Evolutionary conservation across 2,888 invertebrate genomes (phyloP), one percentile per base, ranked within the genome.

Genomic region (Beris chalybata): DNA sequence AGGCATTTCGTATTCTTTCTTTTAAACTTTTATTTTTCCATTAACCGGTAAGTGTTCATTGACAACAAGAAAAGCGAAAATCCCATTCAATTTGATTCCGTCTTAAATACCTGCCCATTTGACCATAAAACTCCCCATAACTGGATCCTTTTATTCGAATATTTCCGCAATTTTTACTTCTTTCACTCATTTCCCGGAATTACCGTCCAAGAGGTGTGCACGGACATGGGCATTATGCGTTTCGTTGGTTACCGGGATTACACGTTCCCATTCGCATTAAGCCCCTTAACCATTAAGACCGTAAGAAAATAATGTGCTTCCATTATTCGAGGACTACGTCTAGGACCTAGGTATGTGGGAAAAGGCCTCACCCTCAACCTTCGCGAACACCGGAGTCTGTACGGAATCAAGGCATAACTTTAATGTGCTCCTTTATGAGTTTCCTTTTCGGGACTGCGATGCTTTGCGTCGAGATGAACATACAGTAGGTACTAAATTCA

Each of bases 381-480:
- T 38, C 9, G 5, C 38, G 38, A 38, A 9, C 9, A 3, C 38
- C 38, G 9, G 5, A 38, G 38, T 38, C 38, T 38, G 9, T 9
- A 7, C 13, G 11, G 50, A 50, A 43, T 61, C 52, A 61, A 61
- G 61, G 61, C 50, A 61, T 64, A 53, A 55, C 45, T 61, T 59
- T 61, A 68, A 68, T 68, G 65, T 68, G 59, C 45, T 65, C 44
- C 65, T 68, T 68, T 68, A 68, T 56, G 68, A 65, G 65, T 55
- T 52, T 61, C 61, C 61, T 44, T 61, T 55, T 56, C 32, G 7
- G 56, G 61, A 22, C 32, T 63, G 48, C 30, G n/a, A 38, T 15
- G 38, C 50, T 59, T 15, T 29, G 30, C 32, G 52, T 61, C 43
- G 31, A 52, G 52, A 50, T 50, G 52, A 52, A 50, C 15, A 61